Evolutionary conservation across 1,140 invertebrate genomes (phyloP).

Genomic region (Drosophila varians): DNA sequence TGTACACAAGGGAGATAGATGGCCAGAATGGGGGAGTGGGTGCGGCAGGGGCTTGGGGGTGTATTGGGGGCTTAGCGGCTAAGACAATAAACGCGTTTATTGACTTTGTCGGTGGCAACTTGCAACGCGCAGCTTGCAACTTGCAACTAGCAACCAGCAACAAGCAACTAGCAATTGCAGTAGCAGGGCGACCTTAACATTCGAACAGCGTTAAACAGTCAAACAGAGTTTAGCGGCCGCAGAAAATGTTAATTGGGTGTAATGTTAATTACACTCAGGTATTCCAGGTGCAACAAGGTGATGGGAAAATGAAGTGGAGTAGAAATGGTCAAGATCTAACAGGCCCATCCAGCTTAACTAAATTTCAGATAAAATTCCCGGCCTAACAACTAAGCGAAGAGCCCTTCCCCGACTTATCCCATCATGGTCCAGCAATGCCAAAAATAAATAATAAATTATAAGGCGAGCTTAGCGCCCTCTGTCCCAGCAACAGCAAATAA

Average conservation of each 20-base stretch:
- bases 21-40: slow-evolving; percentile 6
- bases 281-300: slow-evolving; percentile 34
- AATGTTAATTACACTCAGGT: slow-evolving; percentile 72
- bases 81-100: slow-evolving; percentile 82
- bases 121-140: slow-evolving; percentile 27
- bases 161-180: slow-evolving; percentile 26
- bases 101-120: slow-evolving; percentile 63
- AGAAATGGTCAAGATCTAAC: not conserved
- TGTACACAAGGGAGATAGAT: slow-evolving; percentile 66
- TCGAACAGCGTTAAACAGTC: slow-evolving; percentile 67
- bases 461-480: slow-evolving; percentile 56
- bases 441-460: slow-evolving; percentile 59
- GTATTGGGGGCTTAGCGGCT: slow-evolving; percentile 16
- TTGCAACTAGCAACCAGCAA: slow-evolving; percentile 27
- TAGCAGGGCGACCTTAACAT: slow-evolving; percentile 39
- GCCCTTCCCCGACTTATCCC: not conserved
- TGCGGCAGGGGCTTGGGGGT: not conserved
- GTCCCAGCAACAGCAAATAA: slow-evolving; percentile 55
- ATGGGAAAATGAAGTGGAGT: slow-evolving; percentile 9
- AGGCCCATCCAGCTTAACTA: too few relatives aligned
- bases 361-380: too few relatives aligned
- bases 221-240: slow-evolving; percentile 60
- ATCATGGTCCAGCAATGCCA: slow-evolving; percentile 23
- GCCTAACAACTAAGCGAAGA: not conserved
- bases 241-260: slow-evolving; percentile 79